Conservation (phyloP, 2,113 vertebrate species). For the Oenanthe melanoleuca region DNA sequence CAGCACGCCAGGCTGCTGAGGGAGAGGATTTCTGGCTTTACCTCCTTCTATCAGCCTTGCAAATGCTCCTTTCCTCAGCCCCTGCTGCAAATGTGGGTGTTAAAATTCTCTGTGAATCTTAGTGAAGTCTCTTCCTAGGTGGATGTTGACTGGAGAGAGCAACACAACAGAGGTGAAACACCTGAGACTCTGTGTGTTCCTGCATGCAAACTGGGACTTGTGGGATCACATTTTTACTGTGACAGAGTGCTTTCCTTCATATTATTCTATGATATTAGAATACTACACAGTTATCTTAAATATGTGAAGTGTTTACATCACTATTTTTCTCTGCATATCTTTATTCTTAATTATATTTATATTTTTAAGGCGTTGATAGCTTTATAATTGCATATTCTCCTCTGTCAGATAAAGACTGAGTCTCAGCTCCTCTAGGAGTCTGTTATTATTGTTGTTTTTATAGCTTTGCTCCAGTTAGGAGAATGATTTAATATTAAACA, state of each 20-base stretch:
- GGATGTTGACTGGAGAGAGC: not conserved
- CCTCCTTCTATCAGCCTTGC: not conserved
- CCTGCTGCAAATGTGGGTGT: not conserved
- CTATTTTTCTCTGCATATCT: conserved; percentile 45
- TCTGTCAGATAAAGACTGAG: conserved; percentile 65
- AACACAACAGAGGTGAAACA: not conserved
- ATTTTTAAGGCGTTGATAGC: conserved; percentile 64
- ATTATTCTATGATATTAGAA: not conserved
- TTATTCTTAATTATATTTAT: conserved; percentile 73
- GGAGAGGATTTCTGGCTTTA: not conserved
- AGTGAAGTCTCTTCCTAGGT: not conserved
- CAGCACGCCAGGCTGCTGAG: conserved; percentile 18
- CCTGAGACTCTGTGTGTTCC: not conserved
- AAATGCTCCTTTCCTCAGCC: not conserved
- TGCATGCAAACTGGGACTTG: not conserved
- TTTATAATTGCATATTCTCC: conserved; percentile 67
- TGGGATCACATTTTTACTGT: not conserved
- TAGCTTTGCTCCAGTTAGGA: conserved; percentile 64
- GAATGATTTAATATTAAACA: conserved; percentile 69
- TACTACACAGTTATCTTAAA: conserved; percentile 11
- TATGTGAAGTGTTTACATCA: not conserved
- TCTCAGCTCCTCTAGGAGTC: conserved; percentile 64
- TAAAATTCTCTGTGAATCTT: not conserved
- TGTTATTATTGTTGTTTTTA: conserved; percentile 68
- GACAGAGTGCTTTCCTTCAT: not conserved